Conservation (phyloP, 2,113 vertebrate species). For the Labeo rohita region DNA sequence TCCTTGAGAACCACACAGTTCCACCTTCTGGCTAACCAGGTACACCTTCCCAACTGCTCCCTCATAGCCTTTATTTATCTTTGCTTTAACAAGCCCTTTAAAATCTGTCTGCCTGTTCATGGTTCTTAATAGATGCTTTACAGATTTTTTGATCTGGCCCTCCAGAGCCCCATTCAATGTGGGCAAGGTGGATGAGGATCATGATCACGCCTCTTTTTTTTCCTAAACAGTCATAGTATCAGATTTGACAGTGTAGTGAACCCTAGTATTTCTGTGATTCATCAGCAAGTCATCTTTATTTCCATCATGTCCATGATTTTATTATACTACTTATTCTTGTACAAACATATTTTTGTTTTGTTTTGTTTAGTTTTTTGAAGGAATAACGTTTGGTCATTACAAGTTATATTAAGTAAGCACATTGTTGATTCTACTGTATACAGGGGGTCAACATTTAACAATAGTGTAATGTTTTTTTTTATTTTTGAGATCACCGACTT, state of each 20-base stretch:
- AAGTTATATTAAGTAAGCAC: not conserved
- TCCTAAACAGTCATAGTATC: not conserved
- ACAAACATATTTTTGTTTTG: too few relatives aligned
- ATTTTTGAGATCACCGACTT: too few relatives aligned
- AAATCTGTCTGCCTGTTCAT: not conserved
- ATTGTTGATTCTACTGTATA: too few relatives aligned
- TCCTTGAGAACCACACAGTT: not conserved
- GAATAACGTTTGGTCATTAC: too few relatives aligned
- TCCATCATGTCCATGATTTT: not conserved
- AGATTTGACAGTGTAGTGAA: not conserved
- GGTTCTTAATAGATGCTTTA: not conserved
- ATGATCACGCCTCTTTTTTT: conserved; percentile 1
- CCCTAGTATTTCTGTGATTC: not conserved
- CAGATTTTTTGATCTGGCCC: not conserved
- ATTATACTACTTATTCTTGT: too few relatives aligned
- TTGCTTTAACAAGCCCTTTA: not conserved
- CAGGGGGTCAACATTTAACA: too few relatives aligned
- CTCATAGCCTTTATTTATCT: too few relatives aligned
- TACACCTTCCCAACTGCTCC: too few relatives aligned
- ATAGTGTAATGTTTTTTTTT: too few relatives aligned
- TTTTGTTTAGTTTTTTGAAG: too few relatives aligned
- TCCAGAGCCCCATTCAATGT: not conserved
- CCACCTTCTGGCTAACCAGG: too few relatives aligned
- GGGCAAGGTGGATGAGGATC: not conserved
- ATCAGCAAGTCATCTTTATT: not conserved